Percentiles rank a stretch among this genome's conserved stretches.
Evolutionary conservation across 2,888 invertebrate genomes (phyloP).

Genomic region (Sphecodes monilicornis): DNA sequence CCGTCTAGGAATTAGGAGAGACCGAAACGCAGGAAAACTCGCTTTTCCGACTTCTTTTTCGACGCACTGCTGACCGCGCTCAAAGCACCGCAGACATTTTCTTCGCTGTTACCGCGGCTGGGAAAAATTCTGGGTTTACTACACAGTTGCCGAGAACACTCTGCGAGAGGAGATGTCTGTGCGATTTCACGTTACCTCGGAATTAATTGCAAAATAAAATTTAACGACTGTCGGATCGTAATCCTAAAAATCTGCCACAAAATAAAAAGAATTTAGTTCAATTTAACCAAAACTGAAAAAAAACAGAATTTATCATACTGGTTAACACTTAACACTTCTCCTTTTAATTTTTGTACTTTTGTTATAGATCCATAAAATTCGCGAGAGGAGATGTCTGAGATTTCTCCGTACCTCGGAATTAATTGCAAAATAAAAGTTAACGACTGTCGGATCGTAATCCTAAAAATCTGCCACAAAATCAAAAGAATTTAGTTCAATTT

Average conservation of each 20-base stretch:
- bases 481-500: too few species aligned
- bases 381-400: not conserved
- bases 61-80: not conserved
- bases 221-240: not conserved
- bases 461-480: not conserved
- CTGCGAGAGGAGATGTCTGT: not conserved
- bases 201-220: not conserved
- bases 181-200: not conserved
- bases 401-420: not conserved
- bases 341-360: too few species aligned
- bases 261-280: not conserved
- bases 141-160: not conserved
- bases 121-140: not conserved
- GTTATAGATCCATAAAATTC: too few species aligned
- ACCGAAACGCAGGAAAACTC: conserved; percentile 12
- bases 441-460: not conserved
- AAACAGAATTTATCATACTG: too few species aligned
- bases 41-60: not conserved
- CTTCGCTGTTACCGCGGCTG: not conserved
- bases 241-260: not conserved
- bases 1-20: conserved; percentile 25
- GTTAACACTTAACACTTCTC: too few species aligned
- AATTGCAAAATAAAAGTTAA: not conserved
- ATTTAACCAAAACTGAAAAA: too few species aligned
- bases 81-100: not conserved